These are phyloP conservation scores for Gonocerus acuteangulatus DNA, from an alignment of 2,888 invertebrate species.

Conservation along the genomic window DNA sequence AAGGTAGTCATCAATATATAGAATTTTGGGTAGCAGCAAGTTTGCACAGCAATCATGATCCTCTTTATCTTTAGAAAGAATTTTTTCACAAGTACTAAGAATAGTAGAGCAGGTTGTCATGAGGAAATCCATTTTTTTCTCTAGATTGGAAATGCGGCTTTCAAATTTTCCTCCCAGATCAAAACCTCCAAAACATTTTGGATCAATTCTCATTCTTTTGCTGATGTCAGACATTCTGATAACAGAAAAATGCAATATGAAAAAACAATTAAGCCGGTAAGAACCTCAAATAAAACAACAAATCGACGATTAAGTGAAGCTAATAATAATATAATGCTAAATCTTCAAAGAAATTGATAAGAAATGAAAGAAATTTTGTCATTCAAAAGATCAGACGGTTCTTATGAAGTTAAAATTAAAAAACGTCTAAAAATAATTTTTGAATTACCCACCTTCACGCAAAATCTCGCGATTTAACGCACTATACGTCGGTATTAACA, in stretches of 20 bases:
- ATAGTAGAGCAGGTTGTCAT: slow-evolving; percentile 33
- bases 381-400: background rate
- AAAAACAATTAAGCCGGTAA: background rate
- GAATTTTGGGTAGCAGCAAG: slow-evolving; percentile 28
- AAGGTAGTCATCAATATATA: slow-evolving; percentile 26
- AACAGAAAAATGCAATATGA: background rate
- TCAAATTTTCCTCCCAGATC: slow-evolving; percentile 30
- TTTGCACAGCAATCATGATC: slow-evolving; percentile 30
- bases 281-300: background rate
- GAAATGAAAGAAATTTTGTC: too few species aligned
- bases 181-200: slow-evolving; percentile 6
- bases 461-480: slow-evolving; percentile 15
- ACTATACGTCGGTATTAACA: background rate
- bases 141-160: slow-evolving; percentile 27
- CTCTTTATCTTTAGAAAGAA: slow-evolving; percentile 12
- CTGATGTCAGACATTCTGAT: slow-evolving; percentile 1
- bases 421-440: background rate
- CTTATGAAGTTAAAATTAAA: background rate
- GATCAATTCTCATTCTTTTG: slow-evolving; percentile 17
- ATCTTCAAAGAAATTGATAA: too few species aligned
- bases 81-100: slow-evolving; percentile 27
- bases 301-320: background rate
- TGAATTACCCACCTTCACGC: slow-evolving; percentile 20
- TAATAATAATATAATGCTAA: too few species aligned
- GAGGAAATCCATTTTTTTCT: slow-evolving; percentile 33